A percentile compares a stretch with the other conserved stretches of the same genome.
Conservation (phyloP, 2,797 vertebrate genomes). For the Spea hammondii region DNA sequence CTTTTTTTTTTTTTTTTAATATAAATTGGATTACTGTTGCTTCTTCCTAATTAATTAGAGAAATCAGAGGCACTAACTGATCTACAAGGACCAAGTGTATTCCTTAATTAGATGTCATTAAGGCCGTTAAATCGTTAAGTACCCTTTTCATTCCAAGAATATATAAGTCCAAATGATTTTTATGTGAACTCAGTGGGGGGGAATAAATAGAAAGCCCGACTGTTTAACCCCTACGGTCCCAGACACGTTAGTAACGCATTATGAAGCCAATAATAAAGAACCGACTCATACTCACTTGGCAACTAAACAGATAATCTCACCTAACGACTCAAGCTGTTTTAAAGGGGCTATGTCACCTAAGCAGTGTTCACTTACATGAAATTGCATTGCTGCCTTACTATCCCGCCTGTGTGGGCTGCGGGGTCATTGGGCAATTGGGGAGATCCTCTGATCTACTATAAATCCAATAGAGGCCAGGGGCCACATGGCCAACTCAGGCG, state of each 20-base stretch:
- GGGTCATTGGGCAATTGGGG: too few species aligned
- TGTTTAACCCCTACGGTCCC: not conserved
- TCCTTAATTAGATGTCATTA: slow-evolving; percentile 28
- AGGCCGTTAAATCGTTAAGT: slow-evolving; percentile 29
- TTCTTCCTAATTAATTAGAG: slow-evolving; percentile 10
- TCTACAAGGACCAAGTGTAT: not conserved
- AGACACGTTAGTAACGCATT: not conserved
- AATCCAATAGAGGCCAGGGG: too few species aligned
- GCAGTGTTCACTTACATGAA: too few species aligned
- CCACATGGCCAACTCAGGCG: too few species aligned
- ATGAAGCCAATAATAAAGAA: not conserved
- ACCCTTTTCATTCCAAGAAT: slow-evolving; percentile 6
- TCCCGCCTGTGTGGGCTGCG: too few species aligned
- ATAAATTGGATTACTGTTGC: not conserved
- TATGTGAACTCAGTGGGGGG: not conserved
- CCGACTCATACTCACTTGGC: not conserved
- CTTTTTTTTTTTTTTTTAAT: not conserved
- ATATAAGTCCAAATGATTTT: not conserved
- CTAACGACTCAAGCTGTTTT: too few species aligned
- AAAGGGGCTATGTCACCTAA: too few species aligned
- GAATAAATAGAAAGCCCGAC: not conserved
- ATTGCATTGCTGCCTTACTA: too few species aligned
- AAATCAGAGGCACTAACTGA: not conserved
- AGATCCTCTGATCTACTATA: too few species aligned
- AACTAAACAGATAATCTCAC: not conserved